Percentiles rank a stretch among this genome's conserved stretches.
phyloP scores from a whole-genome alignment of 1,140 invertebrate species.

The Heliothis virescens region DNA sequence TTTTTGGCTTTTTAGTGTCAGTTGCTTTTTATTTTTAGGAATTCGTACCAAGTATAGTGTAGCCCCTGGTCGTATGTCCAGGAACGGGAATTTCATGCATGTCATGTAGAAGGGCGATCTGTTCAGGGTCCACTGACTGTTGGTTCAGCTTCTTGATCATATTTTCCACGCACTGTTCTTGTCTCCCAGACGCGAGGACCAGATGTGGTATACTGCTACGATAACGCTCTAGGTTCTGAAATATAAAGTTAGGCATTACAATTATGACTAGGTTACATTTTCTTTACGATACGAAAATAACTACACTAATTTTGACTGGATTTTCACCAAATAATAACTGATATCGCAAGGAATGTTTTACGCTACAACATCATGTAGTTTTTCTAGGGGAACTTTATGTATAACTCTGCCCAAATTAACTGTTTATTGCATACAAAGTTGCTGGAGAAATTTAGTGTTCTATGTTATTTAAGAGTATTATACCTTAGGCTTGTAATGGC shows the following conservation, averaged over 20 bases:
- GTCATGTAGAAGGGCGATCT: constrained; percentile 2
- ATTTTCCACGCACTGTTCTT: not conserved
- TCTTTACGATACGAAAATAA: not conserved
- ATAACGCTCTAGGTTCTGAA: not conserved
- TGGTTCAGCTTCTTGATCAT: not conserved
- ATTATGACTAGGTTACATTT: not conserved
- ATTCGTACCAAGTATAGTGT: not conserved
- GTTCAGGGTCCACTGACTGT: not conserved
- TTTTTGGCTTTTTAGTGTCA: too few species aligned
- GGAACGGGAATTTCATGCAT: not conserved
- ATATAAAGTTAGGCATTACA: not conserved
- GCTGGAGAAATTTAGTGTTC: too few species aligned
- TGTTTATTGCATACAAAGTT: not conserved
- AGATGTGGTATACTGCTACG: constrained; percentile 5
- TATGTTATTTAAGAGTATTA: not conserved
- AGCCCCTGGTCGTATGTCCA: constrained; percentile 11
- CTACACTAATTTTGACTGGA: too few species aligned
- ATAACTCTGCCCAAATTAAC: too few species aligned
- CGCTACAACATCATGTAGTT: too few species aligned
- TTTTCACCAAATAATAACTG: too few species aligned
- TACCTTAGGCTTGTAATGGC: constrained; percentile 71
- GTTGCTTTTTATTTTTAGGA: too few species aligned
- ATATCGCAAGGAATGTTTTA: too few species aligned
- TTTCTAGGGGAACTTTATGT: too few species aligned
- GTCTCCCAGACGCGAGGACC: constrained; percentile 5